phyloP scores from a whole-genome alignment of 2,113 vertebrate genomes.

The Chaenocephalus aceratus region DNA sequence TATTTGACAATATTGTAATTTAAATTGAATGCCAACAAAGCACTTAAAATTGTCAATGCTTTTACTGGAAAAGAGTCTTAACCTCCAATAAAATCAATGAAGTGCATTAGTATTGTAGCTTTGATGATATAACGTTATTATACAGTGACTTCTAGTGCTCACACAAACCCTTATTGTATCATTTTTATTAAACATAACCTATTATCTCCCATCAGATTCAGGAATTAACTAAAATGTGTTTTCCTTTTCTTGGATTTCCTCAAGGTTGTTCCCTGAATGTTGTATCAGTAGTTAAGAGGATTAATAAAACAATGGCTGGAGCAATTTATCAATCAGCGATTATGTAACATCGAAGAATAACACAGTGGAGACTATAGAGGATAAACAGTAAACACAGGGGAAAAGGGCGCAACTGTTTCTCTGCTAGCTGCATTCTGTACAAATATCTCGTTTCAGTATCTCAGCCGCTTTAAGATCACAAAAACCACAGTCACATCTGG shows the following conservation, averaged over 20 bases:
- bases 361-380: neutral
- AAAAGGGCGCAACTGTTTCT: neutral
- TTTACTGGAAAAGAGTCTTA: constrained; percentile 55
- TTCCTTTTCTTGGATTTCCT: constrained; percentile 7
- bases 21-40: constrained; percentile 40
- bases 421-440: neutral
- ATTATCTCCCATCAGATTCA: neutral
- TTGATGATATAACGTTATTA: constrained; percentile 24
- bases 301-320: constrained; percentile 4
- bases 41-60: constrained; percentile 48
- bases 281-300: constrained; percentile 12
- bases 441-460: neutral
- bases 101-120: constrained; percentile 60
- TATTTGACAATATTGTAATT: constrained; percentile 5
- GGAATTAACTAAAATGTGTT: neutral
- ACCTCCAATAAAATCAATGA: constrained; percentile 1
- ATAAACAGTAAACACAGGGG: neutral
- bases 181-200: neutral
- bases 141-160: neutral
- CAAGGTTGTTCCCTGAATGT: neutral
- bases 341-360: constrained; percentile 14
- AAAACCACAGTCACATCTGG: constrained; percentile 14
- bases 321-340: constrained; percentile 25
- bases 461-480: neutral
- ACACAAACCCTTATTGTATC: neutral